Conservation (phyloP, 2,888 invertebrate genomes). For the Azorinus chamasolen region DNA sequence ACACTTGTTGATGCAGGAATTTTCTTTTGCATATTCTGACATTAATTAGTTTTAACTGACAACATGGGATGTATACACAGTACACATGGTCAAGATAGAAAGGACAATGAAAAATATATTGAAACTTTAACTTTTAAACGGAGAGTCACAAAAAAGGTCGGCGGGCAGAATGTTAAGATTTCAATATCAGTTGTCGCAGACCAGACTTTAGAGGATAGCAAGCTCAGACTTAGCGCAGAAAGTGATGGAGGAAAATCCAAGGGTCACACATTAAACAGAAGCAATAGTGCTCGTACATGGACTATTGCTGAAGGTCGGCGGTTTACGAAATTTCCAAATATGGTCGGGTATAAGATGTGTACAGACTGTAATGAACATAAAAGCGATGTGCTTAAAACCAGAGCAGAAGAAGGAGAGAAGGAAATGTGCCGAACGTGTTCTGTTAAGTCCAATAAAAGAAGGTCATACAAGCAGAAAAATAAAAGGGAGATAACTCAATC, state of each 20-base stretch:
- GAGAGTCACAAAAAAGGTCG: constrained; percentile 49
- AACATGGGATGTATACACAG: constrained; percentile 68
- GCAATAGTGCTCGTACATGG: constrained; percentile 31
- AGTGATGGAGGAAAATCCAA: constrained; percentile 33
- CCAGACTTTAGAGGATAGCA: constrained; percentile 8
- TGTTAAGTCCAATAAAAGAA: constrained; percentile 25
- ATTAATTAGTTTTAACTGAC: too few species aligned
- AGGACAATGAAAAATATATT: constrained; percentile 34
- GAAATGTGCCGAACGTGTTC: constrained; percentile 55
- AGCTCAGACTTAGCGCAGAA: background rate
- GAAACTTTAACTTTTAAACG: constrained; percentile 63
- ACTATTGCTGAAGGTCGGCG: constrained; percentile 44
- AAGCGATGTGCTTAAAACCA: constrained; percentile 47
- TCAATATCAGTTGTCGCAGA: constrained; percentile 60
- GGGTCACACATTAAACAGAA: constrained; percentile 15
- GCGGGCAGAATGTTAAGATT: constrained; percentile 51
- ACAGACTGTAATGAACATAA: constrained; percentile 54
- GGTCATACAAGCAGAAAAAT: constrained; percentile 5
- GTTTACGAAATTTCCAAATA: constrained; percentile 60
- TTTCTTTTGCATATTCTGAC: too few species aligned
- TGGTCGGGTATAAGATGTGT: constrained; percentile 67
- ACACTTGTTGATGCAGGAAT: too few species aligned
- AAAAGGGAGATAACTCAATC: background rate
- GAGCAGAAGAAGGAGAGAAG: constrained; percentile 24
- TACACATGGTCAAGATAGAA: constrained; percentile 5